Percentiles rank a stretch among this genome's conserved stretches.
These are phyloP conservation scores for Aleiodes alternator DNA, from an alignment of 2,888 invertebrate species.

Conservation along the genomic window DNA sequence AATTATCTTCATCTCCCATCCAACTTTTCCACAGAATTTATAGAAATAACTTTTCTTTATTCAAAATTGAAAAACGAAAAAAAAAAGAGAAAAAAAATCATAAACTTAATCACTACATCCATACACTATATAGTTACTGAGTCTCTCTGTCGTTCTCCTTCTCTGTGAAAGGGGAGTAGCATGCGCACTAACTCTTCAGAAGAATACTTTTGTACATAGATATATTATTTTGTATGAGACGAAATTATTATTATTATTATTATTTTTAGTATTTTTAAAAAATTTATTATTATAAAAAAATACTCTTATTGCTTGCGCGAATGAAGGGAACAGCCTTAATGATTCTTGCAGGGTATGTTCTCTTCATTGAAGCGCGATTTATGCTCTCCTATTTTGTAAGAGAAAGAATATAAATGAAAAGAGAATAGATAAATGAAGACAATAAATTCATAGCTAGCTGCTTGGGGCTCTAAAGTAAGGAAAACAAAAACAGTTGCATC, in stretches of 20 bases:
- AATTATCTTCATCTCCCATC: slow-evolving; percentile 24
- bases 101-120: slow-evolving; percentile 44
- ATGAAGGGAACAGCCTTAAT: slow-evolving; percentile 34
- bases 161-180: slow-evolving; percentile 68
- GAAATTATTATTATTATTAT: too few species aligned
- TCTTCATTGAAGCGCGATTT: slow-evolving; percentile 63
- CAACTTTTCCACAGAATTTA: neutral
- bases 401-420: slow-evolving; percentile 50
- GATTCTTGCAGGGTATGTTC: slow-evolving; percentile 56
- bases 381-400: slow-evolving; percentile 64
- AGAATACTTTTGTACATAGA: slow-evolving; percentile 66
- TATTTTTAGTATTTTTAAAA: slow-evolving; percentile 29
- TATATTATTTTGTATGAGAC: slow-evolving; percentile 42
- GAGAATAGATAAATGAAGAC: slow-evolving; percentile 16
- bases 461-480: slow-evolving; percentile 73
- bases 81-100: neutral
- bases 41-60: slow-evolving; percentile 8
- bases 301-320: slow-evolving; percentile 14
- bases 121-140: slow-evolving; percentile 50
- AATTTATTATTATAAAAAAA: slow-evolving; percentile 38
- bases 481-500: slow-evolving; percentile 43
- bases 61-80: slow-evolving; percentile 21
- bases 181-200: slow-evolving; percentile 74
- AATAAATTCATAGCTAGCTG: slow-evolving; percentile 70
- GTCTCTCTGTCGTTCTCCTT: slow-evolving; percentile 44